Evolutionary conservation across 1,140 invertebrate species (phyloP), one percentile per base, ranked within the genome.

Genomic region (Brachionus sp.): DNA sequence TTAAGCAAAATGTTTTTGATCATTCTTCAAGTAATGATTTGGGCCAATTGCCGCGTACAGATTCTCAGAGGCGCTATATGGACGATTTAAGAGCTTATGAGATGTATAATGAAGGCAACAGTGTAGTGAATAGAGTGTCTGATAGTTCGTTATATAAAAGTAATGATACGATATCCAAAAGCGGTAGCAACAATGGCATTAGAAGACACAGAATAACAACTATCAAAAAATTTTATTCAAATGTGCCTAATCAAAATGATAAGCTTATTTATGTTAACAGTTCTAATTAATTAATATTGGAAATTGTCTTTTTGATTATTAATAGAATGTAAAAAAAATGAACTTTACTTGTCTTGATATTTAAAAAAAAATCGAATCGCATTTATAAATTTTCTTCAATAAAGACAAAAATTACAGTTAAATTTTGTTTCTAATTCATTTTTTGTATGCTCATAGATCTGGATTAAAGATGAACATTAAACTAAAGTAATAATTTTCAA

Each of bases 81-180:
- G 70, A 75, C 6, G 70, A 75, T 75, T 75, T 75, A 12, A 46
- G 12, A 75, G 70, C 70, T 46, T 75, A 75, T 75, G 70, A 75
- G 25, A 23, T 75, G 39, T 75, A 46, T 35, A 75, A 75, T 75
- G 19, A 75, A 23, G 39, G 70, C 39, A 75, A 75, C 6, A 75
- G 39, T 75, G 19, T 29, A 75, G n/a, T 37, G 33, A 19, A 39
- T 6, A 70, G 37, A 70, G 35, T 9, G 16, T 70, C 66, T 10
- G 66, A 70, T 23, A 70, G 37, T 39, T 70, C 66, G n/a, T 37
- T 70, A n/a, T 37, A 70, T 16, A 70, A 39, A 39, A 70, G n/a
- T 70, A 70, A 70, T 70, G 35, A 70, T 35, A 70, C 5, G 33
- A 46, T 75, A 19, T 46, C 70, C 6, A 75, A 44, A 46, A 75